These are phyloP conservation scores for Phataginus tricuspis DNA, from an alignment of 2,797 vertebrate genomes.

Conservation along the genomic window DNA sequence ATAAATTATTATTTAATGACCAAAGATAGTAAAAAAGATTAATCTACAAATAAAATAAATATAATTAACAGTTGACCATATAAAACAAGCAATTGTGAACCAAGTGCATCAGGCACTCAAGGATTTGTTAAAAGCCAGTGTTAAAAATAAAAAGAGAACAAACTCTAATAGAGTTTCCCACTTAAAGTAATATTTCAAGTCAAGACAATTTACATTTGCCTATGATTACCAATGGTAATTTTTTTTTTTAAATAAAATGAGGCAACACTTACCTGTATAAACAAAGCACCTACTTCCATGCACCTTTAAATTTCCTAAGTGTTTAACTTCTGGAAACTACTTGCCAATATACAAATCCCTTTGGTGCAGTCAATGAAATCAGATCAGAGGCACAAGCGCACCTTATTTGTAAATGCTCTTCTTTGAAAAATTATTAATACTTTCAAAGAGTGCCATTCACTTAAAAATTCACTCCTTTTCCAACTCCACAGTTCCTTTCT, in stretches of 20 bases:
- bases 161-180: background rate
- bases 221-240: slow-evolving; percentile 20
- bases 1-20: slow-evolving; percentile 41
- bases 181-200: slow-evolving; percentile 4
- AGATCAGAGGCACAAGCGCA: background rate
- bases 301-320: slow-evolving; percentile 33
- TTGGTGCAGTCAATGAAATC: slow-evolving; percentile 24
- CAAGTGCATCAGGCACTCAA: background rate
- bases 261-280: background rate
- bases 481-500: slow-evolving; percentile 26
- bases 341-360: background rate
- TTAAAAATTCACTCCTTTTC: background rate
- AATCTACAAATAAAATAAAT: background rate
- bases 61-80: background rate
- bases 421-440: background rate
- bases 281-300: background rate
- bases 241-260: background rate
- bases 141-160: slow-evolving; percentile 3
- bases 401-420: slow-evolving; percentile 28
- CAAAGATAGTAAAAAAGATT: background rate
- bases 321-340: slow-evolving; percentile 24
- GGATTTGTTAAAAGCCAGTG: background rate
- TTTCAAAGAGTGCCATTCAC: background rate
- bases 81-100: background rate
- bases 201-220: background rate